A percentile compares a stretch with the other conserved stretches of the same genome.
These are phyloP conservation scores for Procavia capensis DNA, from an alignment of 2,113 vertebrate species.

Conservation along the genomic window DNA sequence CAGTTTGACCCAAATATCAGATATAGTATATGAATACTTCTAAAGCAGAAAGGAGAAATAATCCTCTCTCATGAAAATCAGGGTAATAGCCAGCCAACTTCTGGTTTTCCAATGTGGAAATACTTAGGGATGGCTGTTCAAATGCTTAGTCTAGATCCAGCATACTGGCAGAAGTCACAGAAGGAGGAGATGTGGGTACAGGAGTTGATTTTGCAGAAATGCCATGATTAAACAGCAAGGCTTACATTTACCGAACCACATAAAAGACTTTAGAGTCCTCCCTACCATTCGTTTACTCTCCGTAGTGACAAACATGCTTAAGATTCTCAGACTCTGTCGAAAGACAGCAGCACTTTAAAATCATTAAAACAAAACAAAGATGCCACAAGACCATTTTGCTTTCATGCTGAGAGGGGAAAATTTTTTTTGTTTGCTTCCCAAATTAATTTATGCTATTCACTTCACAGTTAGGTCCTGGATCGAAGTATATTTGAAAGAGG, in stretches of 20 bases:
- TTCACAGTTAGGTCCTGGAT: background rate
- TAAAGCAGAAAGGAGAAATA: slow-evolving; percentile 58
- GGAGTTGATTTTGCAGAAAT: slow-evolving; percentile 46
- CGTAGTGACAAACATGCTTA: background rate
- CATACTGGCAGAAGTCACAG: slow-evolving; percentile 50
- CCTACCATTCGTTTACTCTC: accelerated
- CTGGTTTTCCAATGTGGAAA: slow-evolving; percentile 72
- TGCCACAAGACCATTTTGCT: background rate
- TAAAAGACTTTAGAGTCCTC: slow-evolving; percentile 56
- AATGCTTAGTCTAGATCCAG: slow-evolving; percentile 3
- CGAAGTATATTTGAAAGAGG: background rate
- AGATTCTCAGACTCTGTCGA: slow-evolving; percentile 11
- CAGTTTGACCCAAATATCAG: background rate
- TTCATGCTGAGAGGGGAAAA: background rate
- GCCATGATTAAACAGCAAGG: background rate
- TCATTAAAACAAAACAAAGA: background rate
- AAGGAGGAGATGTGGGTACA: background rate
- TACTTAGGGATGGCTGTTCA: background rate
- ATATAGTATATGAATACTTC: background rate
- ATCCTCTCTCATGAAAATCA: slow-evolving; percentile 63
- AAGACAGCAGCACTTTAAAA: slow-evolving; percentile 43
- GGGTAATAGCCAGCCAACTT: slow-evolving; percentile 40
- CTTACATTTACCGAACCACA: background rate
- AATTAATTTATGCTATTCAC: slow-evolving; percentile 60
- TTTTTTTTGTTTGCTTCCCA: slow-evolving; percentile 47